Base-by-base conservation (phyloP, 1,140 invertebrate species). In the Fopius arisanus region DNA sequence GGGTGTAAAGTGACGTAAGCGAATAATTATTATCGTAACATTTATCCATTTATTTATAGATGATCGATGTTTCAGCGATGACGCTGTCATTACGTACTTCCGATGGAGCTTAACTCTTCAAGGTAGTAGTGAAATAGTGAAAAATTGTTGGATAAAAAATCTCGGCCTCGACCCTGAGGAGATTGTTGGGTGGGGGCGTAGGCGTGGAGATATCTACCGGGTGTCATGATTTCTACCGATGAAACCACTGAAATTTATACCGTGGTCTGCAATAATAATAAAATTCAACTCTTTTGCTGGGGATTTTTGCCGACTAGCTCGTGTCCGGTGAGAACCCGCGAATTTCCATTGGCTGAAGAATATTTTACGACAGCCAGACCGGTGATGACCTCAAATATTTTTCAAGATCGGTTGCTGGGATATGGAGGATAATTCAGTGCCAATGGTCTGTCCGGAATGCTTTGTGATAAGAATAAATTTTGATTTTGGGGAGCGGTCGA, bases 351-450 rank as follows among this genome's bases (percentile, higher is more conserved):
- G 72, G 72, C 67, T 67, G 29, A 7, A 10, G 29, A 19, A 28
- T 65, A 37, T 21, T 70, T 43, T 69, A 37, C 67, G 37, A 12
- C 29, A 43, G 59, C 19, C 16, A 33, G 16, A 23, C 37, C 40
- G 67, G 43, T 37, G 33, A 37, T 37, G 31, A 74, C 72, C 69
- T 67, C 67, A 78, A 75, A 79, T 78, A 77, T 78, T 75, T 78
- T 68, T 54, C 65, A 37, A 80, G 80, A 81, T 80, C 73, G 78
- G 77, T 81, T 78, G 76, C 76, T 72, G 75, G 76, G 80, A 81
- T 81, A 78, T 75, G 67, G 73, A 72, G 67, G 78, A 78, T 81
- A 78, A 81, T 81, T 81, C 80, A 80, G 41, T 43, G 41, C 41
- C 10, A 43, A 43, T 43, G 41, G 29, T 31, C 41, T 43, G 41